Conservation (phyloP, 2,113 vertebrate genomes). For the Hymenochirus boettgeri region DNA sequence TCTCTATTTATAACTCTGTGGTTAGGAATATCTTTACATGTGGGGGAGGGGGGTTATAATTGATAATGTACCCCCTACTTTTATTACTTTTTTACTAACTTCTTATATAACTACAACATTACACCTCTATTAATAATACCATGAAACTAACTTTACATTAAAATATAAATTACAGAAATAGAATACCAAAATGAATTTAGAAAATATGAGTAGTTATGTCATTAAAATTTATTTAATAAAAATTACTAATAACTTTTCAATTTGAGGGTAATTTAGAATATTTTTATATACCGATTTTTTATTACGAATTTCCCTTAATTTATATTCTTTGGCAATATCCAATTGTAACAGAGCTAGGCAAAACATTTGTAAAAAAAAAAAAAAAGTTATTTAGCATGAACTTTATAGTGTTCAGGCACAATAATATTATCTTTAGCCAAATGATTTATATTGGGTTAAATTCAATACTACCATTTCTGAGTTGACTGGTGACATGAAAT, state of each 20-base stretch:
- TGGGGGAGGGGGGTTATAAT: no score
- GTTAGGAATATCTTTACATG: no score
- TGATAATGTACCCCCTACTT: no score
- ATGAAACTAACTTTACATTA: no score
- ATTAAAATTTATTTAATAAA: no score
- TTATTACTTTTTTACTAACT: no score
- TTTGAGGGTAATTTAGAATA: conserved; percentile 9
- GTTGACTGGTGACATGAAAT: conserved; percentile 15
- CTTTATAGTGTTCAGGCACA: conserved; percentile 21
- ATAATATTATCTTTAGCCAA: conserved; percentile 33
- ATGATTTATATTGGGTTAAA: conserved; percentile 16
- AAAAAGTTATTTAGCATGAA: conserved; percentile 5
- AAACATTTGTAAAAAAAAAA: conserved; percentile 25
- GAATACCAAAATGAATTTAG: no score
- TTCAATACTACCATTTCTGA: conserved; percentile 9
- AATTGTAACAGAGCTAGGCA: conserved; percentile 27
- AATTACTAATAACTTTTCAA: conserved; percentile 13
- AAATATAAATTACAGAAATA: no score
- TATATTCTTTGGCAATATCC: conserved; percentile 31
- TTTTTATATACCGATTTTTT: conserved; percentile 29
- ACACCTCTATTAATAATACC: no score
- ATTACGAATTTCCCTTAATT: conserved; percentile 21
- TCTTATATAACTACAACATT: no score
- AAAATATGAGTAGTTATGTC: no score
- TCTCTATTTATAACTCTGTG: no score